Evolutionary conservation across 1,140 invertebrate genomes (phyloP).

Genomic region (Brachionus manjavacas): DNA sequence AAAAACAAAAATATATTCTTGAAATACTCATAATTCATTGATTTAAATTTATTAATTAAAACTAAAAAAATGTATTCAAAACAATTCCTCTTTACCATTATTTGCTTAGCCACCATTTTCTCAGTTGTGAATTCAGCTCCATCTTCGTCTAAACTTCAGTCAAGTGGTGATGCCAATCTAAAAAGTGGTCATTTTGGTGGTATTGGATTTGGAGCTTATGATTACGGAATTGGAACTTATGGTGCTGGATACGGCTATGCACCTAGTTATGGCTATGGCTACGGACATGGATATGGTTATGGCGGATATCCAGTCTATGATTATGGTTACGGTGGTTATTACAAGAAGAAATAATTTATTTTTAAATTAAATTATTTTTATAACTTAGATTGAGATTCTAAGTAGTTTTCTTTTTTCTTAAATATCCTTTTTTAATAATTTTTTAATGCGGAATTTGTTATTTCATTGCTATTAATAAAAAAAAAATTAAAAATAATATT

Average conservation of each 20-base stretch:
- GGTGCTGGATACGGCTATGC: neutral
- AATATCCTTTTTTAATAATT: too few relatives aligned
- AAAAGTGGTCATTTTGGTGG: neutral
- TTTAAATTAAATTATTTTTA: too few relatives aligned
- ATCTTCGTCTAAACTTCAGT: neutral
- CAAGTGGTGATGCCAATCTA: neutral
- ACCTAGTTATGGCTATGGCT: too few relatives aligned
- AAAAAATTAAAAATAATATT: too few relatives aligned
- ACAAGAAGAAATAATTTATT: too few relatives aligned
- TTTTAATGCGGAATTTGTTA: too few relatives aligned
- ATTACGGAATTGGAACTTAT: neutral
- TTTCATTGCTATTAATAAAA: too few relatives aligned
- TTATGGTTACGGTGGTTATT: neutral
- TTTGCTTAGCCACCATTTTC: neutral
- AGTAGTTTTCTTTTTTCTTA: too few relatives aligned
- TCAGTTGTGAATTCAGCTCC: neutral
- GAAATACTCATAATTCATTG: neutral
- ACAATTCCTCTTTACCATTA: neutral
- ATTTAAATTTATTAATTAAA: neutral
- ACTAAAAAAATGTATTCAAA: neutral
- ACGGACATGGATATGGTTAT: too few relatives aligned
- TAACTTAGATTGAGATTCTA: too few relatives aligned
- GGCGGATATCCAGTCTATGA: neutral
- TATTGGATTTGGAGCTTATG: neutral
- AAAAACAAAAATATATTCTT: too few relatives aligned